These are phyloP conservation scores for Ispidina lecontei DNA, from an alignment of 2,797 vertebrate species.

Conservation along the genomic window DNA sequence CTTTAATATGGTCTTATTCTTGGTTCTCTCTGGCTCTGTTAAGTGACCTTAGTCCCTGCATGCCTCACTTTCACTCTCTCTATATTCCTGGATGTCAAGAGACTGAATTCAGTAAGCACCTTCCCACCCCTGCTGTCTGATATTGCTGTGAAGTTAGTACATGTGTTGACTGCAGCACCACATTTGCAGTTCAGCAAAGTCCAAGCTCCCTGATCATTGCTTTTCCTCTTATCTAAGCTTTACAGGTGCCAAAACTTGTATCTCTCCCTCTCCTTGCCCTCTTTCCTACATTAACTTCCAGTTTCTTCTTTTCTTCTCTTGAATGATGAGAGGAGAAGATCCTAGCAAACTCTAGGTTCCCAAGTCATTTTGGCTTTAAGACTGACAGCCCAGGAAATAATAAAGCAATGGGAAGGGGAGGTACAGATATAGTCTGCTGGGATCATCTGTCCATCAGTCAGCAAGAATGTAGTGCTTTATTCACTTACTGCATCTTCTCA, in stretches of 20 bases:
- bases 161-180: not conserved
- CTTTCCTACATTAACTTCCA: not conserved
- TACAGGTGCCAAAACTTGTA: not conserved
- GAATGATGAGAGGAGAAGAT: not conserved
- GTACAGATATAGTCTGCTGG: not conserved
- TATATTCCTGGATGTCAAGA: not conserved
- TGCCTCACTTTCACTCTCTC: not conserved
- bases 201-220: not conserved
- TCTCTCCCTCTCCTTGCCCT: not conserved
- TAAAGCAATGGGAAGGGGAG: not conserved
- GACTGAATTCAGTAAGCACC: not conserved
- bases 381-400: not conserved
- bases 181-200: not conserved
- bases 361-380: not conserved
- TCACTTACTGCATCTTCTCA: slow-evolving; percentile 25
- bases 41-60: not conserved
- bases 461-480: slow-evolving; percentile 12
- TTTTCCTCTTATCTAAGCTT: not conserved
- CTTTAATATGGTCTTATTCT: not conserved
- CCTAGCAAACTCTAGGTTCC: not conserved
- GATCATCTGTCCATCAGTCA: slow-evolving; percentile 33
- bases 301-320: not conserved
- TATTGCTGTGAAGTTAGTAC: not conserved
- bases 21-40: not conserved
- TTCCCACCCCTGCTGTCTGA: not conserved